Percentiles rank a stretch among this genome's conserved stretches.
phyloP scores from a whole-genome alignment of 2,888 invertebrate species.

The Harpalus rubripes region DNA sequence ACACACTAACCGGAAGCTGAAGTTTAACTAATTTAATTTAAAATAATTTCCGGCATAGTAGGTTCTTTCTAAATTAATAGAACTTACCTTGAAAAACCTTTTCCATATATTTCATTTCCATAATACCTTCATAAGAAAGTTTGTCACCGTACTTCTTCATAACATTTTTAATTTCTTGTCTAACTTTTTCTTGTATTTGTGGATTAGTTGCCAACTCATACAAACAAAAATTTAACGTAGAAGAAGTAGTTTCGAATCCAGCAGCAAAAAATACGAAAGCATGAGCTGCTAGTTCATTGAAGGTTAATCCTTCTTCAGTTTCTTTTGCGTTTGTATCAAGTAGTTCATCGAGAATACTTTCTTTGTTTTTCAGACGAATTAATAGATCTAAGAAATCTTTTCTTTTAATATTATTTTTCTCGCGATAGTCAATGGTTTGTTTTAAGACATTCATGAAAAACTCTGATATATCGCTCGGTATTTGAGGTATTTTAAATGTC shows the following conservation, averaged over 20 bases:
- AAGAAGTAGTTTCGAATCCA: constrained; percentile 78
- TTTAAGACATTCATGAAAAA: constrained; percentile 77
- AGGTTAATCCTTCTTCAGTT: constrained; percentile 72
- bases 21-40: too few species aligned
- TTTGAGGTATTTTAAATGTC: constrained; percentile 69
- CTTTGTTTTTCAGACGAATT: constrained; percentile 70
- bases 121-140: constrained; percentile 77
- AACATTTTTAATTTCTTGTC: constrained; percentile 76
- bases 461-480: constrained; percentile 71
- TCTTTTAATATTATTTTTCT: constrained; percentile 76
- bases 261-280: constrained; percentile 78
- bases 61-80: neutral
- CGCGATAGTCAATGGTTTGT: constrained; percentile 77
- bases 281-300: constrained; percentile 78
- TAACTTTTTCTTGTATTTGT: constrained; percentile 76
- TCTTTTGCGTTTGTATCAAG: constrained; percentile 60
- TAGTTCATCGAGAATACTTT: constrained; percentile 60
- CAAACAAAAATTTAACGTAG: constrained; percentile 77
- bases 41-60: too few species aligned
- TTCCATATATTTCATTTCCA: constrained; percentile 78
- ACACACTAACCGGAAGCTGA: too few species aligned
- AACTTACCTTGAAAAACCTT: constrained; percentile 76
- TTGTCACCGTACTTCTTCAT: constrained; percentile 74
- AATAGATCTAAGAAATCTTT: constrained; percentile 81
- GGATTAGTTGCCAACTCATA: constrained; percentile 78